Evolutionary conservation across 2,797 vertebrate species (phyloP).

Genomic region (Craterocephalus amniculus): DNA sequence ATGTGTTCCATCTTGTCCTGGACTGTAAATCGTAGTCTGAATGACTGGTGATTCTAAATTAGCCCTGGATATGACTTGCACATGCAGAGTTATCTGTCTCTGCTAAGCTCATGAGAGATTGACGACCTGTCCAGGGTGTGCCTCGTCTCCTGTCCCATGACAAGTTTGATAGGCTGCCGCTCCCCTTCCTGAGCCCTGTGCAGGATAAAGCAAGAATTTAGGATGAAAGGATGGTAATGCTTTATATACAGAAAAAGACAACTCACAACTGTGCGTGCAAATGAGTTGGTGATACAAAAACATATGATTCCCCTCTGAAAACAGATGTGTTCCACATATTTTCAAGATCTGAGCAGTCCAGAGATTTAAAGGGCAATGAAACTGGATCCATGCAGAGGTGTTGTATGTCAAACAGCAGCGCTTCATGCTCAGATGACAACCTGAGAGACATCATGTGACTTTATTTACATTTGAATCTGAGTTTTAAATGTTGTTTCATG

Average conservation of each 20-base stretch:
- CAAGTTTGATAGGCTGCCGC: not conserved
- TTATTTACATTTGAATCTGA: not conserved
- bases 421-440: not conserved
- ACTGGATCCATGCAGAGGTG: constrained; percentile 24
- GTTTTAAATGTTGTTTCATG: not conserved
- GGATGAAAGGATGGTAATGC: not conserved
- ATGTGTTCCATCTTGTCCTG: constrained; percentile 39
- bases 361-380: constrained; percentile 30
- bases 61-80: not conserved
- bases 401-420: not conserved
- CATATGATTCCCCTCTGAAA: constrained; percentile 17
- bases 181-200: not conserved
- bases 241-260: not conserved
- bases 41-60: constrained; percentile 1
- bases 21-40: not conserved
- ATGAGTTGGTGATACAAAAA: not conserved
- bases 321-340: constrained; percentile 10
- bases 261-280: not conserved
- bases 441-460: not conserved
- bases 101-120: not conserved
- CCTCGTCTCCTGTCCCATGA: not conserved
- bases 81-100: not conserved
- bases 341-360: constrained; percentile 28
- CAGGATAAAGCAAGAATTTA: not conserved
- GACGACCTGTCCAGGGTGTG: too few species aligned